Percentiles rank a stretch among this genome's conserved stretches.
Evolutionary conservation across 2,888 invertebrate genomes (phyloP).

Genomic region (Drosophila mettleri): DNA sequence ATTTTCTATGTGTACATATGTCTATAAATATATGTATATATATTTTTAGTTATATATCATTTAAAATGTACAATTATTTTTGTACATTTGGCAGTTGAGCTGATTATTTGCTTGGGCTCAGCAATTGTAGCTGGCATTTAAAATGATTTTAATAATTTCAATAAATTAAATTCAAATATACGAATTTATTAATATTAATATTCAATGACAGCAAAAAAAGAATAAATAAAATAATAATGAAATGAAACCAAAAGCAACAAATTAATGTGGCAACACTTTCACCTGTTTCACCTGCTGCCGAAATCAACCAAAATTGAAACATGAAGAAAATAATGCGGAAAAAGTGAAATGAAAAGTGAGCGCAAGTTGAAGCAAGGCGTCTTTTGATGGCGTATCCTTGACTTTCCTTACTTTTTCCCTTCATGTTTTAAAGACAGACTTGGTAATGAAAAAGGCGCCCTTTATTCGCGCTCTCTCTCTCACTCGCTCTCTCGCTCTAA

Average conservation of each 20-base stretch:
- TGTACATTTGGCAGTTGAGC: constrained; percentile 2
- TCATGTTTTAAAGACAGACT: constrained; percentile 60
- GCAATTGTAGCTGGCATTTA: constrained; percentile 17
- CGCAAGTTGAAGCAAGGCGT: constrained; percentile 55
- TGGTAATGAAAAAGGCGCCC: constrained; percentile 77
- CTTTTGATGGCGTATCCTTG: constrained; percentile 73
- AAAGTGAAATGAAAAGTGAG: constrained; percentile 75
- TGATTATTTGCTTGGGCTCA: constrained; percentile 18
- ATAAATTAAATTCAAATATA: constrained; percentile 9
- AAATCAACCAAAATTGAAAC: constrained; percentile 9
- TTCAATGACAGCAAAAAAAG: constrained; percentile 13
- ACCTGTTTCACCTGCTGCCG: constrained; percentile 5
- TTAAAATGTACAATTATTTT: constrained; percentile 18
- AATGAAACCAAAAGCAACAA: constrained; percentile 18
- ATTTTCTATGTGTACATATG: constrained; percentile 7
- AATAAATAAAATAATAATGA: background rate
- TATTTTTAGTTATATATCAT: constrained; percentile 1
- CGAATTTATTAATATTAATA: constrained; percentile 19
- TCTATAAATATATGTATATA: background rate
- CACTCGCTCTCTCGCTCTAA: constrained; percentile 32
- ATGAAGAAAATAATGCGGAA: no score
- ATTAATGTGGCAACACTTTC: constrained; percentile 46
- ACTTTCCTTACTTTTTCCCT: constrained; percentile 74
- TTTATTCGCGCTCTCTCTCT: constrained; percentile 41
- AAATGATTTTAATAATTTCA: constrained; percentile 31